These are phyloP conservation scores for Malurus leucopterus DNA, from an alignment of 2,797 vertebrate species.

Conservation along the genomic window DNA sequence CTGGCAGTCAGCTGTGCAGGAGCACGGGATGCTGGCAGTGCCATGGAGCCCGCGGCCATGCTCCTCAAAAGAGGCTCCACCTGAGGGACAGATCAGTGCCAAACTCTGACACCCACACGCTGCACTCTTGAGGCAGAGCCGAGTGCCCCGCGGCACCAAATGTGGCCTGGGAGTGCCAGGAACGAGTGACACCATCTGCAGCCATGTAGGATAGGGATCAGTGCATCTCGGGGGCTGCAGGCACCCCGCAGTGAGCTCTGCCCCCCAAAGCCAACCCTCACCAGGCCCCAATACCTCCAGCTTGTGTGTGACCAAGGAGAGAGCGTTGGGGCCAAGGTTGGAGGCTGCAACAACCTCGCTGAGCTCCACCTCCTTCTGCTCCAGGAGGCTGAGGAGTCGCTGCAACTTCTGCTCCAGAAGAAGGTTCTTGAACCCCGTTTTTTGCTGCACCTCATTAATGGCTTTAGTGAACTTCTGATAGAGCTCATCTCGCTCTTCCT, in stretches of 20 bases:
- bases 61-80: background rate
- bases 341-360: slow-evolving; percentile 74
- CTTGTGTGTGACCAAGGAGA: slow-evolving; percentile 72
- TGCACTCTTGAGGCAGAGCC: background rate
- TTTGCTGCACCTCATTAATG: slow-evolving; percentile 80
- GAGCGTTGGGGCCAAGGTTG: slow-evolving; percentile 76
- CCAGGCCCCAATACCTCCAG: slow-evolving; percentile 73
- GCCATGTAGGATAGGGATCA: rapidly evolving
- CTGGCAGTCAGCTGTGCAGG: rapidly evolving
- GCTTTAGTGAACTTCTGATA: slow-evolving; percentile 76
- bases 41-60: background rate
- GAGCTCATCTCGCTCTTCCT: slow-evolving; percentile 81
- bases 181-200: rapidly evolving
- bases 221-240: rapidly evolving
- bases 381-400: slow-evolving; percentile 66
- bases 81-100: background rate
- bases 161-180: background rate
- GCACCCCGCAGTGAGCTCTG: background rate
- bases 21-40: background rate
- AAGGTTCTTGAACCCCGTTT: slow-evolving; percentile 77
- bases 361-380: slow-evolving; percentile 85
- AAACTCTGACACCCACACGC: background rate
- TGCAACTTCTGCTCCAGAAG: slow-evolving; percentile 81
- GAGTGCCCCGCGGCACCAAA: rapidly evolving
- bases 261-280: rapidly evolving